Evolutionary conservation across 1,140 invertebrate species (phyloP).

Genomic region (Eufriesea mexicana): DNA sequence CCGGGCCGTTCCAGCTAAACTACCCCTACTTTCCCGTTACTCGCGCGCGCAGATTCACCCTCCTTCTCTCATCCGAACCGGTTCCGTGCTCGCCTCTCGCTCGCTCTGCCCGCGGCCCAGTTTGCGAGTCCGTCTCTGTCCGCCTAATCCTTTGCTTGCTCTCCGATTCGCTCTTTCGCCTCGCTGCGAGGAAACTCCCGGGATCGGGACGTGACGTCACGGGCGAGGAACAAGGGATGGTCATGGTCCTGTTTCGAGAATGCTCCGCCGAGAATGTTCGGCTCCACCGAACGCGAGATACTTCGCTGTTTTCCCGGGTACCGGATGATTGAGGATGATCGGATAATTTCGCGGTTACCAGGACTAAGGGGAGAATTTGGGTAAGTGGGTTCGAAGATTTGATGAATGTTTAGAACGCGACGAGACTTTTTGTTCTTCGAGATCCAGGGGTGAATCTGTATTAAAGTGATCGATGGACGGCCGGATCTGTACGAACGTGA

Average conservation of each 20-base stretch:
- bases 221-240: slow-evolving; percentile 33
- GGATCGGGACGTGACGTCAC: slow-evolving; percentile 59
- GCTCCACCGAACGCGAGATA: not conserved
- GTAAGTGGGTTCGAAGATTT: not conserved
- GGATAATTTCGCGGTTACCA: not conserved
- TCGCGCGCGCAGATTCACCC: slow-evolving; percentile 31
- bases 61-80: slow-evolving; percentile 4
- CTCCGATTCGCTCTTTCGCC: slow-evolving; percentile 17
- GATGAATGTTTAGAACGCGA: too few species aligned
- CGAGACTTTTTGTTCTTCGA: too few species aligned
- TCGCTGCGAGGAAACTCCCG: slow-evolving; percentile 57
- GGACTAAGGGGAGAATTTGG: too few species aligned
- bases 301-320: not conserved
- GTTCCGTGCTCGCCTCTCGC: not conserved
- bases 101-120: slow-evolving; percentile 38
- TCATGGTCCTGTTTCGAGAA: slow-evolving; percentile 55
- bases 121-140: slow-evolving; percentile 32
- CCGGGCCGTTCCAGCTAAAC: slow-evolving; percentile 71
- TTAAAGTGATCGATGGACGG: too few species aligned
- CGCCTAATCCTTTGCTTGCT: slow-evolving; percentile 33
- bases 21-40: slow-evolving; percentile 54
- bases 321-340: not conserved
- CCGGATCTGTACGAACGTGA: too few species aligned
- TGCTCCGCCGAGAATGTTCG: not conserved
- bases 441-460: too few species aligned